These are phyloP conservation scores for Arothron firmamentum DNA, from an alignment of 2,113 vertebrate genomes.

Conservation along the genomic window DNA sequence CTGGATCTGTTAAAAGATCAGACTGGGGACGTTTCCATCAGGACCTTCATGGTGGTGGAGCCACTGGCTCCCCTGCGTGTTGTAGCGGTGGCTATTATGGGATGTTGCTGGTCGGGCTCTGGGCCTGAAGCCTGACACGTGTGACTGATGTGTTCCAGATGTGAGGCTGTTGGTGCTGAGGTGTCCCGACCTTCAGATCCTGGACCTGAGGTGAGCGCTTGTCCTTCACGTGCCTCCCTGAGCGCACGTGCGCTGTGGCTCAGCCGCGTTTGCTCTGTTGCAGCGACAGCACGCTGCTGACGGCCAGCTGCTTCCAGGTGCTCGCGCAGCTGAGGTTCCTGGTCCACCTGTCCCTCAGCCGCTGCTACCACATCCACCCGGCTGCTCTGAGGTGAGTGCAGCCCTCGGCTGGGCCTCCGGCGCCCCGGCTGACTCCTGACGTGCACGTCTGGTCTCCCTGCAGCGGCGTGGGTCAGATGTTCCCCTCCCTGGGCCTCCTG, in stretches of 20 bases:
- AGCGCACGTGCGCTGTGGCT: not conserved
- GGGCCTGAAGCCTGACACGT: too few relatives aligned
- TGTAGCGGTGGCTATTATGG: too few relatives aligned
- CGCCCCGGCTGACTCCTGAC: not conserved
- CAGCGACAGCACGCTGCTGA: constrained; percentile 90
- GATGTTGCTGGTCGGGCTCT: too few relatives aligned
- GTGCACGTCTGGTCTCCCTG: not conserved
- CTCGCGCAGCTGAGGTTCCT: constrained; percentile 77
- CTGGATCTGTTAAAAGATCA: too few relatives aligned
- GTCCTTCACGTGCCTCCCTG: not conserved
- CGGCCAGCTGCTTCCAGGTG: constrained; percentile 79
- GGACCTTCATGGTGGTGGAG: too few relatives aligned
- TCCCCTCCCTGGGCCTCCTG: constrained; percentile 77
- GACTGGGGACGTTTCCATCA: too few relatives aligned
- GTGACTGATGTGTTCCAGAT: constrained; percentile 68
- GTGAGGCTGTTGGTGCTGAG: constrained; percentile 79
- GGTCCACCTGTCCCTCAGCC: constrained; percentile 84
- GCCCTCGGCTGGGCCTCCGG: too few relatives aligned
- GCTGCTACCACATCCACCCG: constrained; percentile 90
- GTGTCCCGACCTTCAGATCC: constrained; percentile 79
- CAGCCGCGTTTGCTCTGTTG: constrained; percentile 16
- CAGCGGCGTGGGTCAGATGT: constrained; percentile 80
- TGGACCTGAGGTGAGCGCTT: constrained; percentile 86
- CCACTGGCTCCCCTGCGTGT: too few relatives aligned
- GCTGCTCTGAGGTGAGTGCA: constrained; percentile 75